Evolutionary conservation across 2,888 invertebrate species (phyloP), one percentile per base, ranked within the genome.

Genomic region (Helobdella robusta): DNA sequence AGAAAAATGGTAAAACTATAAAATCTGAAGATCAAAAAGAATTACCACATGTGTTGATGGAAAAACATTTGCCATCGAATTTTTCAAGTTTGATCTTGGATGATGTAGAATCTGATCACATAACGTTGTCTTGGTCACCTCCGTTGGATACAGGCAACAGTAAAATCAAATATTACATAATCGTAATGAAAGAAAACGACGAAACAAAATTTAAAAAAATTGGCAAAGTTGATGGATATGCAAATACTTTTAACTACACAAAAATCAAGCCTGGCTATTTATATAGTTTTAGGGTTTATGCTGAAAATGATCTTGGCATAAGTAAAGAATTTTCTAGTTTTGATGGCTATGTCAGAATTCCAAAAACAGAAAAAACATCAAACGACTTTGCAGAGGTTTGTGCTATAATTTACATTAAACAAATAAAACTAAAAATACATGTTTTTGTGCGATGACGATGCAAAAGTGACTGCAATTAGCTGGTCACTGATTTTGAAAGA

Each of bases 251-350:
- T 28, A 58, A 34, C n/a, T 59, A 66, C 32, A 48, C 52, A 23
- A 68, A 69, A 35, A 61, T 69, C 30, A 69, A 69, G 62, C 59
- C 61, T 58, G 68, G 66, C 32, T 69, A 68, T 25, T 65, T 68
- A 34, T 71, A 70, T 58, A 56, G 44, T 52, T 66, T 69, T 59
- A 54, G 68, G 23, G 61, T 71, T 4, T 71, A 70, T 58, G 69
- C 71, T n/a, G 71, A 69, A 58, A 70, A 68, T 52, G 67, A 68
- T 30, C 56, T 61, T 20, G 71, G 70, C 4, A 61, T 69, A 3
- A 67, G 68, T 48, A 63, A 67, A 20, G 68, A 66, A 23, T 50
- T 50, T n/a, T 63, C 63, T 20, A 69, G 66, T 20, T 28, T 67
- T 35, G 35, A 2, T 30, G 40, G 44, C 18, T 48, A 64, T n/a